These are phyloP conservation scores for Lasioglossum figueresi DNA, from an alignment of 2,888 invertebrate genomes.

Conservation along the genomic window DNA sequence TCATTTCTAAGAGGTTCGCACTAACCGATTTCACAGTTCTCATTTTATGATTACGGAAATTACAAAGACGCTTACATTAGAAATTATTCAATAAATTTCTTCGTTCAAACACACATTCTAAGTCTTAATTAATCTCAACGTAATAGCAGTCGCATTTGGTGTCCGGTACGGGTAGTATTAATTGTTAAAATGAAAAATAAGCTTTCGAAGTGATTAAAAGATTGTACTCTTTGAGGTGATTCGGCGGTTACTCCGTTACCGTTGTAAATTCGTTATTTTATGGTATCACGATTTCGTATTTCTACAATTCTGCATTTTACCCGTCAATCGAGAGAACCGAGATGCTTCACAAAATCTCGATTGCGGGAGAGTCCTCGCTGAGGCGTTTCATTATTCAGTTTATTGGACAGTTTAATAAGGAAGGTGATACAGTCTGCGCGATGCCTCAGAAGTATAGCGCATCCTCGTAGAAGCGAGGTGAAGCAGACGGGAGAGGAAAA, in stretches of 20 bases:
- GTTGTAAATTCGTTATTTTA: not conserved
- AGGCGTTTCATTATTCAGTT: constrained; percentile 45
- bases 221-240: not conserved
- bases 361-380: not conserved
- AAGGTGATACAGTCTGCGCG: constrained; percentile 23
- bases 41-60: no score
- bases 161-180: not conserved
- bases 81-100: no score
- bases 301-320: not conserved
- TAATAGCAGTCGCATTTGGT: no score
- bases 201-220: not conserved
- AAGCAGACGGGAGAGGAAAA: constrained; percentile 44
- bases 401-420: constrained; percentile 51
- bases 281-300: no score
- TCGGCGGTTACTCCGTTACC: not conserved
- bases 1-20: no score
- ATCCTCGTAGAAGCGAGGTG: not conserved
- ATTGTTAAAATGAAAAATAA: not conserved
- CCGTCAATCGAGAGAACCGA: constrained; percentile 4
- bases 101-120: no score
- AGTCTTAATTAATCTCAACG: no score
- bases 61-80: no score
- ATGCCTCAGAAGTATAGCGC: constrained; percentile 15
- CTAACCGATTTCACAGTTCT: no score
- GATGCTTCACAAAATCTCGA: not conserved